Conservation (phyloP, 2,888 invertebrate genomes). For the Lobophora halterata region DNA sequence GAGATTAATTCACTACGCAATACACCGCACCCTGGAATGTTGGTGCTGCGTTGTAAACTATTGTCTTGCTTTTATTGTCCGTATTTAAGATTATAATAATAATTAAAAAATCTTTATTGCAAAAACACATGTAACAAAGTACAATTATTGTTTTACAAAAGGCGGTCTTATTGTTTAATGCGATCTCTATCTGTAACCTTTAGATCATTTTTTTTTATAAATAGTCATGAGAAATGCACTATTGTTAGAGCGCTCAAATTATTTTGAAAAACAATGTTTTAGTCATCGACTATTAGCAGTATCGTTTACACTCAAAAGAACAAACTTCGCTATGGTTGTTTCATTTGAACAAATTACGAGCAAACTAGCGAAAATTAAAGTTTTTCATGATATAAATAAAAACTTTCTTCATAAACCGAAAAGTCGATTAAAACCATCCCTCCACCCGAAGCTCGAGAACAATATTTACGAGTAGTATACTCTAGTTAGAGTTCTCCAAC, state of each 20-base stretch:
- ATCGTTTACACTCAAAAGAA: constrained; percentile 19
- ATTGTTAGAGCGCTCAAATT: no score
- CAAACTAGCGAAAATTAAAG: constrained; percentile 21
- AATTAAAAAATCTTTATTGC: no score
- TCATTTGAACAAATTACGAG: constrained; percentile 22
- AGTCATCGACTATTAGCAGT: no score
- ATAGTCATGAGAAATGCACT: no score
- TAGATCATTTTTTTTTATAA: no score
- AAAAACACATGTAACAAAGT: no score
- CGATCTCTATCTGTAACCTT: no score
- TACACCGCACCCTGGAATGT: constrained; percentile 28
- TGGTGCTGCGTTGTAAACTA: constrained; percentile 14
- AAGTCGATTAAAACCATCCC: constrained; percentile 33
- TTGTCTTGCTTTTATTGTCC: constrained; percentile 8
- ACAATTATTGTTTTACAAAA: no score
- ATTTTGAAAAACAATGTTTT: no score
- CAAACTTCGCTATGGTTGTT: constrained; percentile 23
- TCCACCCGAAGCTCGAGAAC: constrained; percentile 24
- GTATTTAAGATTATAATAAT: no score
- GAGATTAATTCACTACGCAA: constrained; percentile 33
- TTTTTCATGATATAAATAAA: constrained; percentile 22
- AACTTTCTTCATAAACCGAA: constrained; percentile 21
- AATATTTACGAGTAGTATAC: constrained; percentile 33
- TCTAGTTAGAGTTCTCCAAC: constrained; percentile 16
- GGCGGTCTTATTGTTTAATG: no score